These are phyloP conservation scores for Xanthia icteritia DNA, from an alignment of 2,888 invertebrate genomes.

Conservation along the genomic window DNA sequence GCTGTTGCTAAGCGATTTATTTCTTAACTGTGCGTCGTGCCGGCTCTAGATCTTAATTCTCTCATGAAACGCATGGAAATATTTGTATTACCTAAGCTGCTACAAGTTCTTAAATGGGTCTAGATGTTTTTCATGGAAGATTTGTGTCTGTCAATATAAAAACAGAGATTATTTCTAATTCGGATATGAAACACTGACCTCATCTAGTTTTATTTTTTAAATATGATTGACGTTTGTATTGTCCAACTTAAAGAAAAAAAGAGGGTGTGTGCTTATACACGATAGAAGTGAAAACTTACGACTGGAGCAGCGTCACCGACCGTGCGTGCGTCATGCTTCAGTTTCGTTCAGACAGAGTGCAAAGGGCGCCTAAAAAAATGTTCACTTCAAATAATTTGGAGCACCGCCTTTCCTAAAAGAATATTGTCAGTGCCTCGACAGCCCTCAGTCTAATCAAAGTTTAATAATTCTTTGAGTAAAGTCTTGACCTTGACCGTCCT, in stretches of 20 bases:
- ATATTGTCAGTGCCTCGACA: background rate
- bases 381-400: background rate
- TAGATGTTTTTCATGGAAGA: background rate
- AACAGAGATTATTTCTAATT: background rate
- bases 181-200: background rate
- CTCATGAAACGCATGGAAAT: background rate
- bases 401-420: background rate
- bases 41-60: background rate
- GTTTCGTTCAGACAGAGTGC: background rate
- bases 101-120: background rate
- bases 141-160: background rate
- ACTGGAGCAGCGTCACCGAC: too few species aligned
- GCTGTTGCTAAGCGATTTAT: background rate
- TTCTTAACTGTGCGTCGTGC: background rate
- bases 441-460: conserved; percentile 17
- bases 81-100: background rate
- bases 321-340: background rate
- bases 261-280: background rate
- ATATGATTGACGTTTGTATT: background rate
- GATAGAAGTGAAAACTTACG: background rate
- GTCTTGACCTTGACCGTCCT: conserved; percentile 5
- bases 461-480: conserved; percentile 12
- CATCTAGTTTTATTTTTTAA: background rate
- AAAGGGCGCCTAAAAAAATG: background rate
- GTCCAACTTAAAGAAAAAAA: too few species aligned